phyloP scores from a whole-genome alignment of 2,797 vertebrate species.

The Cynodonichthys magdalenae region DNA sequence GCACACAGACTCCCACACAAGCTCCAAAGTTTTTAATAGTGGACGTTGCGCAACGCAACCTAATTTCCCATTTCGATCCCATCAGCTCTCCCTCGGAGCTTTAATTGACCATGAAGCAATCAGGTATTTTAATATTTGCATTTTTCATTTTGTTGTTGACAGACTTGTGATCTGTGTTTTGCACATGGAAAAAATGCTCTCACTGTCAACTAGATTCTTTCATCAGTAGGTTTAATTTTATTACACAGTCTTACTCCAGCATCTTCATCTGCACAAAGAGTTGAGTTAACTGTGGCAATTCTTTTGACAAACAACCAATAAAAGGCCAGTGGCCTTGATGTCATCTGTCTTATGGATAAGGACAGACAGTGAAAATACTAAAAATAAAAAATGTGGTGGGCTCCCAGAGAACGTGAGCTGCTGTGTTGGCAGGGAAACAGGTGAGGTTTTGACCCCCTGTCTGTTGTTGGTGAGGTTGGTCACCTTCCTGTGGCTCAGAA shows the following conservation, averaged over 20 bases:
- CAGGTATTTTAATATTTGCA: slow-evolving; percentile 63
- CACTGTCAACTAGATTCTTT: too few relatives aligned
- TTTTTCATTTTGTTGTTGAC: slow-evolving; percentile 48
- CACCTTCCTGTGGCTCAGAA: slow-evolving; percentile 36
- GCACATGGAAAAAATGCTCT: too few relatives aligned
- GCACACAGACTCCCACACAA: slow-evolving; percentile 53
- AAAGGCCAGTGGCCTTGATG: slow-evolving; percentile 43
- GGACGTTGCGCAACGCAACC: slow-evolving; percentile 57
- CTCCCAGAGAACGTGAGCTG: slow-evolving; percentile 33
- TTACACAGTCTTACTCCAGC: slow-evolving; percentile 1
- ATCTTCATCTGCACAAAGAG: slow-evolving; percentile 16
- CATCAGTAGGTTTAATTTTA: background rate
- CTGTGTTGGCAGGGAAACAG: slow-evolving; percentile 40
- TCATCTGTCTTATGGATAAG: slow-evolving; percentile 40
- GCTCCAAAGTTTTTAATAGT: slow-evolving; percentile 60
- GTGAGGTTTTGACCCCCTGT: slow-evolving; percentile 51
- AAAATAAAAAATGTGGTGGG: slow-evolving; percentile 5
- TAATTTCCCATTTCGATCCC: slow-evolving; percentile 67
- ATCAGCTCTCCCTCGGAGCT: slow-evolving; percentile 55
- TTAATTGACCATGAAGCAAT: slow-evolving; percentile 65
- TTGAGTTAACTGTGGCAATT: slow-evolving; percentile 29
- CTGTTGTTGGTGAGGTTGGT: slow-evolving; percentile 21
- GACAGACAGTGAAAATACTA: slow-evolving; percentile 20
- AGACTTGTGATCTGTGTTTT: slow-evolving; percentile 11
- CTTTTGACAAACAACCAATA: slow-evolving; percentile 63